A percentile compares a stretch with the other conserved stretches of the same genome.
phyloP scores from a whole-genome alignment of 2,113 vertebrate genomes.

The Budorcas taxicolor region DNA sequence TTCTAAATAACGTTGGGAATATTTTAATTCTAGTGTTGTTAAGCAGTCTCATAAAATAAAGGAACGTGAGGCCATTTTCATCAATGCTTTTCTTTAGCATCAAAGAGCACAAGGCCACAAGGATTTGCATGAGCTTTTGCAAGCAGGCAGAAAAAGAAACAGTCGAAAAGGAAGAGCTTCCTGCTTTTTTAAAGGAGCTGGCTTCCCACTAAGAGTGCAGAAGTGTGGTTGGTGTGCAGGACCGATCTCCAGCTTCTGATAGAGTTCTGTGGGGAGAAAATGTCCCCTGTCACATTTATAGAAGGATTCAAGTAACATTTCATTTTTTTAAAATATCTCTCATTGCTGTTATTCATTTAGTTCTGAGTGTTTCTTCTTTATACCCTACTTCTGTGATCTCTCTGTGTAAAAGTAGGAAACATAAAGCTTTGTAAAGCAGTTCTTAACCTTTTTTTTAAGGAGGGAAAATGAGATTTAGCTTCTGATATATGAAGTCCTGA shows the following conservation, averaged over 20 bases:
- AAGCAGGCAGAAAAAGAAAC: neutral
- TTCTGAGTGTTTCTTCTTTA: conserved; percentile 38
- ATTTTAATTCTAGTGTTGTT: neutral
- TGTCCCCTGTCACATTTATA: neutral
- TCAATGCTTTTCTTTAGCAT: neutral
- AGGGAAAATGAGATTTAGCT: conserved; percentile 67
- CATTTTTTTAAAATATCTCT: neutral
- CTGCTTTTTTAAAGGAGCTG: neutral
- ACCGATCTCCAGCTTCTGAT: neutral
- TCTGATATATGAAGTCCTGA: conserved; percentile 74
- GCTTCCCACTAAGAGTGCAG: neutral
- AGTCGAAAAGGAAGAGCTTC: neutral
- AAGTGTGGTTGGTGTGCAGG: neutral
- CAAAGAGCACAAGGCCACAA: neutral
- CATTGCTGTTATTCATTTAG: conserved; percentile 49
- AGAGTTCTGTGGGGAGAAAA: neutral
- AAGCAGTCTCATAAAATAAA: neutral
- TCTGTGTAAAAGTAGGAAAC: conserved; percentile 67
- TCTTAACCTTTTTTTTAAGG: conserved; percentile 65
- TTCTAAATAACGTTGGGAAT: neutral
- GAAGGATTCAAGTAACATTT: conserved; percentile 33
- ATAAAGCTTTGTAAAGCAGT: conserved; percentile 48
- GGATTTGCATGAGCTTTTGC: neutral
- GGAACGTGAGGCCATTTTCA: neutral
- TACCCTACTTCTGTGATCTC: conserved; percentile 60